Conservation (phyloP, 2,888 invertebrate genomes). For the Byasa hedistus region DNA sequence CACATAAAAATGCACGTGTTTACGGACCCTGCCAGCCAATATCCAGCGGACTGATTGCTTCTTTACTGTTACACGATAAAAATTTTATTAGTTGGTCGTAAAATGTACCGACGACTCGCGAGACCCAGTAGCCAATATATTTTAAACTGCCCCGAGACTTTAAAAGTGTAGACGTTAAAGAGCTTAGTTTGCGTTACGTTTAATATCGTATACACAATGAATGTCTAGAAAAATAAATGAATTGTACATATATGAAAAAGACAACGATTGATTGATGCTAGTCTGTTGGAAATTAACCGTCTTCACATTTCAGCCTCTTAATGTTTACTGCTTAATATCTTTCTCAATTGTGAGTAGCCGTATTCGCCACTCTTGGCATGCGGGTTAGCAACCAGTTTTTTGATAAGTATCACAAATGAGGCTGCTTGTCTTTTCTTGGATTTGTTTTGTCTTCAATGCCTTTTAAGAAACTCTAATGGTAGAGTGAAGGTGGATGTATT, state of each 20-base stretch:
- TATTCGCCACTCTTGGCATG: too few species aligned
- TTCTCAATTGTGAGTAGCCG: too few species aligned
- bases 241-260: background rate
- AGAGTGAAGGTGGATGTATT: too few species aligned
- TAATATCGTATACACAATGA: slow-evolving; percentile 29
- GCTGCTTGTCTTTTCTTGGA: too few species aligned
- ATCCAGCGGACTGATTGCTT: slow-evolving; percentile 78
- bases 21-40: slow-evolving; percentile 75
- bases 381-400: too few species aligned
- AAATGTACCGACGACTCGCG: slow-evolving; percentile 74
- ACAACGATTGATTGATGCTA: background rate
- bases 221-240: background rate
- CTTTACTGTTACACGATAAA: slow-evolving; percentile 81
- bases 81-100: slow-evolving; percentile 75
- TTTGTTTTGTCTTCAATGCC: too few species aligned
- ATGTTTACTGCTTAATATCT: too few species aligned
- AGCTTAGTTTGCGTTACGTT: slow-evolving; percentile 41
- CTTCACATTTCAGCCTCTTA: too few species aligned
- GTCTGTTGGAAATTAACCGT: too few species aligned
- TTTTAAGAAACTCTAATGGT: too few species aligned
- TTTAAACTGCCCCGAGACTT: slow-evolving; percentile 71
- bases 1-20: slow-evolving; percentile 77
- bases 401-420: too few species aligned
- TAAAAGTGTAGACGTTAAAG: slow-evolving; percentile 65
- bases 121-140: slow-evolving; percentile 76